Conservation (phyloP, 2,888 invertebrate species). For the Syrista parreyssii region DNA sequence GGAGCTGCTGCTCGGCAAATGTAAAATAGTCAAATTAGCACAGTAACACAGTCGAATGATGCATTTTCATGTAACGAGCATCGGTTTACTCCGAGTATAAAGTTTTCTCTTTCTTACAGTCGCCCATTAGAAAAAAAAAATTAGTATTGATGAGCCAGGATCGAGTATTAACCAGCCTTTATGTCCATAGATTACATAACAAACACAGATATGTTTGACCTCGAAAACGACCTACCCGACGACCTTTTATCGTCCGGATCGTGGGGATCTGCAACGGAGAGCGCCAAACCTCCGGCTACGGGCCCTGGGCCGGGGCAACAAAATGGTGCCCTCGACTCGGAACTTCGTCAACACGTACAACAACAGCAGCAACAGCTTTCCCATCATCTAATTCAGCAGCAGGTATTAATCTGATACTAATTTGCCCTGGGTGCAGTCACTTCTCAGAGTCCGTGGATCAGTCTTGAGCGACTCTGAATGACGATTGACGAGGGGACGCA, state of each 20-base stretch:
- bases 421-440: background rate
- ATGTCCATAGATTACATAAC: constrained; percentile 79
- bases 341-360: constrained; percentile 67
- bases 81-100: background rate
- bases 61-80: background rate
- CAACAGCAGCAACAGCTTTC: constrained; percentile 73
- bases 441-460: background rate
- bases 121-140: background rate
- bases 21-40: background rate
- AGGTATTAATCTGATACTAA: constrained; percentile 57
- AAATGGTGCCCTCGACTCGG: constrained; percentile 79
- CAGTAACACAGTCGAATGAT: background rate
- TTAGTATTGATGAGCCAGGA: background rate
- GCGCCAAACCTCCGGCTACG: constrained; percentile 83
- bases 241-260: constrained; percentile 83
- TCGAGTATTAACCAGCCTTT: constrained; percentile 21
- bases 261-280: constrained; percentile 76
- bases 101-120: background rate
- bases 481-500: constrained; percentile 8
- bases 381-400: constrained; percentile 77
- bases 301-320: constrained; percentile 85
- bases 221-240: constrained; percentile 93
- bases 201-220: constrained; percentile 86
- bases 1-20: background rate
- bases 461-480: background rate